phyloP scores from a whole-genome alignment of 2,113 vertebrate genomes.

The Macrotus californicus region DNA sequence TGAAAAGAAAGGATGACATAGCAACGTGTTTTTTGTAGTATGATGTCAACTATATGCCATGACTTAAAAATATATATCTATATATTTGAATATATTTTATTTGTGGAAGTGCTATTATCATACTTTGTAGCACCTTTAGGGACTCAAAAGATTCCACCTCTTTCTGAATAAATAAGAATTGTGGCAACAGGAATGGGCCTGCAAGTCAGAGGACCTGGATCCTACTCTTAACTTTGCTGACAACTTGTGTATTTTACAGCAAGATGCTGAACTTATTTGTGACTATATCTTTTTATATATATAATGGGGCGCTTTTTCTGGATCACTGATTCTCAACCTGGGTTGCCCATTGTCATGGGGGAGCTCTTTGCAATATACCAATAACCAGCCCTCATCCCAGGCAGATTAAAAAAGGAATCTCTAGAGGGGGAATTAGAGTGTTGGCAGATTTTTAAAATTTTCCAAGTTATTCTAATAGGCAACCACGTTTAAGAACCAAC shows the following conservation, averaged over 20 bases:
- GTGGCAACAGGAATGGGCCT: neutral
- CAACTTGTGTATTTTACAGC: neutral
- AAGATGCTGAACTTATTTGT: neutral
- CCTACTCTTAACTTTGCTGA: neutral
- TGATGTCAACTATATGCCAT: neutral
- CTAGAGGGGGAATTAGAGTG: neutral
- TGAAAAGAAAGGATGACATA: neutral
- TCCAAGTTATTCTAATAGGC: neutral
- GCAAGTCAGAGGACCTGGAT: neutral
- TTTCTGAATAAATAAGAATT: neutral
- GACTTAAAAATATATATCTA: neutral
- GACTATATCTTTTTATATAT: neutral
- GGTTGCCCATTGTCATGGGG: neutral
- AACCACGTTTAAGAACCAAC: neutral
- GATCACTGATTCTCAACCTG: neutral
- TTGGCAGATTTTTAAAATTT: neutral
- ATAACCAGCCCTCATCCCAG: neutral
- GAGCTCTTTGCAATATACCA: neutral
- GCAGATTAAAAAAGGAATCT: neutral
- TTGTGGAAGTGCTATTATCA: neutral
- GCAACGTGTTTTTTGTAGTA: neutral
- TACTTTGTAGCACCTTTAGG: neutral
- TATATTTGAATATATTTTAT: neutral
- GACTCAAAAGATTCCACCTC: neutral
- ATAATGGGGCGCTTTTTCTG: neutral